phyloP scores from a whole-genome alignment of 2,113 vertebrate species.

The Madoqua kirkii region DNA sequence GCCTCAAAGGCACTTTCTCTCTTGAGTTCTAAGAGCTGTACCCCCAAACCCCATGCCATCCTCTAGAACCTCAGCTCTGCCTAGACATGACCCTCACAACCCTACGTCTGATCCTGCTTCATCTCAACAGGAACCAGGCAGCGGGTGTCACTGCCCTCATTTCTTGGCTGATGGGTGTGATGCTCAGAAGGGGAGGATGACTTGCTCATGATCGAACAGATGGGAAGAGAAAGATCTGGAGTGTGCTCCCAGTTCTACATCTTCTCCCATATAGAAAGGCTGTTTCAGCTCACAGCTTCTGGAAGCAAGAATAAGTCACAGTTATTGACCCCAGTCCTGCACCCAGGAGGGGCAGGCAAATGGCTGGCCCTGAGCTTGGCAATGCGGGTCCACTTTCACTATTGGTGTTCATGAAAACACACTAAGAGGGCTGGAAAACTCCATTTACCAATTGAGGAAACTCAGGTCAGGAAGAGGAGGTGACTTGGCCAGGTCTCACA shows the following conservation, averaged over 20 bases:
- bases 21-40: background rate
- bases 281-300: background rate
- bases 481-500: background rate
- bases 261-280: background rate
- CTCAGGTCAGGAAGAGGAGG: background rate
- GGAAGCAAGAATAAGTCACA: background rate
- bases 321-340: background rate
- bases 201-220: background rate
- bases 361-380: background rate
- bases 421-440: background rate
- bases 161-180: background rate
- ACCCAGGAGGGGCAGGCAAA: too few species aligned
- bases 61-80: background rate
- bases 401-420: background rate
- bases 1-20: background rate
- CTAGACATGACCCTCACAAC: too few species aligned
- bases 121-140: background rate
- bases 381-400: rapidly evolving
- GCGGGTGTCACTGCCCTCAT: rapidly evolving
- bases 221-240: background rate
- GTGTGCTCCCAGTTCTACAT: background rate
- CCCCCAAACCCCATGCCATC: too few species aligned
- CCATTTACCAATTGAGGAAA: background rate
- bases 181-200: background rate
- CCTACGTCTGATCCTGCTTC: background rate